A percentile compares a stretch with the other conserved stretches of the same genome.
phyloP scores from a whole-genome alignment of 2,797 vertebrate species.

The Tadarida brasiliensis region DNA sequence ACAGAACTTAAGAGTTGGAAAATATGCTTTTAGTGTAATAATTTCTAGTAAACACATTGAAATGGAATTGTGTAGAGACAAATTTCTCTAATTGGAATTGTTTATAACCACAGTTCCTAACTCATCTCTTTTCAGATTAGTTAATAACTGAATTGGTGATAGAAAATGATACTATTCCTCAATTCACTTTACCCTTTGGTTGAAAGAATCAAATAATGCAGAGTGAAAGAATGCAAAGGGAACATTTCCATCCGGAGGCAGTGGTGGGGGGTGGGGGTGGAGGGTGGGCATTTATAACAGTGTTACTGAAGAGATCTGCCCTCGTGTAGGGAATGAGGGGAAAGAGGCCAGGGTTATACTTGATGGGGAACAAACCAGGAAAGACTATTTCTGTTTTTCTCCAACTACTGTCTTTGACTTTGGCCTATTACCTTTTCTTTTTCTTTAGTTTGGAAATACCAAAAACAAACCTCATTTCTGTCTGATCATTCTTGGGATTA shows the following conservation, averaged over 20 bases:
- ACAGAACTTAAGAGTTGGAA: background rate
- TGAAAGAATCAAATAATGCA: background rate
- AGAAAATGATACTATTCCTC: background rate
- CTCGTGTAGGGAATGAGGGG: background rate
- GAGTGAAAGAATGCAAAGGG: background rate
- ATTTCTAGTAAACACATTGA: background rate
- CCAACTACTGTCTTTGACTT: background rate
- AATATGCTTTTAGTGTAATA: background rate
- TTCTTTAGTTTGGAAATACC: background rate
- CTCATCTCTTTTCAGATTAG: background rate
- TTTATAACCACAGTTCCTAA: background rate
- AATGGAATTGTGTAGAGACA: background rate
- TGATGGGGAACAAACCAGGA: background rate
- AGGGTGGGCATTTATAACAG: background rate
- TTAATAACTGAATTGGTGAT: background rate
- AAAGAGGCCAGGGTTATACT: background rate
- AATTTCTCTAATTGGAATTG: background rate
- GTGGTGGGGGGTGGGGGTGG: too few species aligned
- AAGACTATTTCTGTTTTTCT: background rate
- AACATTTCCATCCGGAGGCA: background rate
- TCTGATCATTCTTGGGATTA: background rate
- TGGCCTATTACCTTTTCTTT: background rate
- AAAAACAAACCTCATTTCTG: background rate
- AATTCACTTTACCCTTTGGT: background rate
- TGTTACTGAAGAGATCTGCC: background rate